Conservation (phyloP, 2,113 vertebrate genomes). For the Serilophus lunatus region DNA sequence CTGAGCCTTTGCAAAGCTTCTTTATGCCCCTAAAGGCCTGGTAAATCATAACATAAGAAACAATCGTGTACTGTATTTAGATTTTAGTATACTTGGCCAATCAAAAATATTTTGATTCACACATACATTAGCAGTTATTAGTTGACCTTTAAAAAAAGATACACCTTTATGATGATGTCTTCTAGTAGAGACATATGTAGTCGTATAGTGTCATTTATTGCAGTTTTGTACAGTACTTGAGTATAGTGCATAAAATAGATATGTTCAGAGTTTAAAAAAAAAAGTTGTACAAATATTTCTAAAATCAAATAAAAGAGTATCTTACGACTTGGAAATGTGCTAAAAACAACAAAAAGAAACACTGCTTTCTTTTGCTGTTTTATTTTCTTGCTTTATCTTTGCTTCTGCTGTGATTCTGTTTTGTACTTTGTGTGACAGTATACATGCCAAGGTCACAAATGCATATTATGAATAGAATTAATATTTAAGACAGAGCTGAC, state of each 20-base stretch:
- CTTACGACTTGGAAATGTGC: slow-evolving; percentile 62
- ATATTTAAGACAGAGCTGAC: slow-evolving; percentile 32
- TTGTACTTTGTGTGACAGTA: slow-evolving; percentile 74
- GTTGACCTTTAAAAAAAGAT: slow-evolving; percentile 76
- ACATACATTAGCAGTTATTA: slow-evolving; percentile 83
- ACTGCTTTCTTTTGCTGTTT: slow-evolving; percentile 60
- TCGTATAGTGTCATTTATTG: slow-evolving; percentile 79
- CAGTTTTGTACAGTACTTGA: slow-evolving; percentile 82
- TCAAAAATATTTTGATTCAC: slow-evolving; percentile 69
- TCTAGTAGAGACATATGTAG: slow-evolving; percentile 78
- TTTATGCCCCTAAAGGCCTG: slow-evolving; percentile 56
- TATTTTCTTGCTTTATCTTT: slow-evolving; percentile 65
- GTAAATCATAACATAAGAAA: slow-evolving; percentile 41
- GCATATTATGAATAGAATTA: slow-evolving; percentile 55
- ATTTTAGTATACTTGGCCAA: slow-evolving; percentile 61
- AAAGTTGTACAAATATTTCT: slow-evolving; percentile 73
- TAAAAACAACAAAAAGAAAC: slow-evolving; percentile 60
- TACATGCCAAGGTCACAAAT: slow-evolving; percentile 75
- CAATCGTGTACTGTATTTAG: slow-evolving; percentile 59
- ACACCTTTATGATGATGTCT: slow-evolving; percentile 76
- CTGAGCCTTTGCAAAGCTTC: slow-evolving; percentile 55
- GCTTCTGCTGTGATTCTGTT: slow-evolving; percentile 69
- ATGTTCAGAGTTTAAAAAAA: slow-evolving; percentile 66
- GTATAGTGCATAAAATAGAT: slow-evolving; percentile 77
- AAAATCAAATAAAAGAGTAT: slow-evolving; percentile 74